Percentiles rank a stretch among this genome's conserved stretches.
These are phyloP conservation scores for Euzetes globulus DNA, from an alignment of 2,888 invertebrate genomes.

Conservation along the genomic window DNA sequence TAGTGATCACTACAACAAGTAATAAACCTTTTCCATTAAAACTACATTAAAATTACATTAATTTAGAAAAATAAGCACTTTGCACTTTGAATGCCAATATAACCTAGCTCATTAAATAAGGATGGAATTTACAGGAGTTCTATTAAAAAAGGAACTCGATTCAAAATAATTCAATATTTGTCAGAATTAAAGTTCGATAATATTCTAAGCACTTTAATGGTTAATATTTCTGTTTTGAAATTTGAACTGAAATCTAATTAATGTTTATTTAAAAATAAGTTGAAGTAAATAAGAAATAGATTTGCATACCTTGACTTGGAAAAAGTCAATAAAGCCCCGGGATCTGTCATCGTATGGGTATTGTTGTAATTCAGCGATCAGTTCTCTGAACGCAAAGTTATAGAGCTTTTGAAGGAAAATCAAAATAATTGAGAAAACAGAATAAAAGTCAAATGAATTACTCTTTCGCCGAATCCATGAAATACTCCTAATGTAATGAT, in stretches of 20 bases:
- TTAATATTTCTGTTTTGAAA: no score
- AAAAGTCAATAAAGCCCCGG: slow-evolving; percentile 35
- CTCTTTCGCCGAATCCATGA: slow-evolving; percentile 36
- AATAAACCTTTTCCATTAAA: no score
- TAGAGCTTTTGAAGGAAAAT: slow-evolving; percentile 33
- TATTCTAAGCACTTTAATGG: not conserved
- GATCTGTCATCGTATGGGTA: slow-evolving; percentile 33
- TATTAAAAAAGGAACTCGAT: no score
- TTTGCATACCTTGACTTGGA: slow-evolving; percentile 37
- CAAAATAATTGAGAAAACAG: not conserved
- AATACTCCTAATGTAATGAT: slow-evolving; percentile 32
- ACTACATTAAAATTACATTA: no score
- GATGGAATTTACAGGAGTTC: no score
- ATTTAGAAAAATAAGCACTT: no score
- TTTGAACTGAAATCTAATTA: no score
- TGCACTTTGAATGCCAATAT: no score
- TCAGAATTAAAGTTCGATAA: not conserved
- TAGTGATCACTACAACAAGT: no score
- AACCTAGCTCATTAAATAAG: no score
- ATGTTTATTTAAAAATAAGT: not conserved
- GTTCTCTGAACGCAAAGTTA: slow-evolving; percentile 34
- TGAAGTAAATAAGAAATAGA: not conserved
- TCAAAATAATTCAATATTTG: not conserved
- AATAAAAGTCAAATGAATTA: not conserved
- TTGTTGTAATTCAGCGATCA: slow-evolving; percentile 37